Evolutionary conservation across 2,888 invertebrate species (phyloP).

Genomic region (Alloscopus bannaensis): DNA sequence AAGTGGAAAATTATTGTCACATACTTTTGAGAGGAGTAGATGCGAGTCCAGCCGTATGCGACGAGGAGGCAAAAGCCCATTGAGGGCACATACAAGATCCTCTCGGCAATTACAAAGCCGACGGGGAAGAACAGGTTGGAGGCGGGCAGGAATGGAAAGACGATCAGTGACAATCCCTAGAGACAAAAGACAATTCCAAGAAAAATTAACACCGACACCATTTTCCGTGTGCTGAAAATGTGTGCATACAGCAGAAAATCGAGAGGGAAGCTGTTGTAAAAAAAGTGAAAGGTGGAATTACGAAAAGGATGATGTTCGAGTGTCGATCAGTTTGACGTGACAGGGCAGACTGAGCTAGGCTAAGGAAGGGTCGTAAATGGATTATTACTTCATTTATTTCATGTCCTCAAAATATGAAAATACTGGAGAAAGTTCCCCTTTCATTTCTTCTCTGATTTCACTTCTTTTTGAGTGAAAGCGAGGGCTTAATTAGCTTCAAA

Average conservation of each 20-base stretch:
- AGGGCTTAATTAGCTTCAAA: too few relatives aligned
- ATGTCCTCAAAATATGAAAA: too few relatives aligned
- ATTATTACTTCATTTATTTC: too few relatives aligned
- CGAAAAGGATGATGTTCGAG: slow-evolving; percentile 73
- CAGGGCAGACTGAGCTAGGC: slow-evolving; percentile 73
- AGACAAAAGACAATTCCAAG: slow-evolving; percentile 75
- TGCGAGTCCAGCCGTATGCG: slow-evolving; percentile 87
- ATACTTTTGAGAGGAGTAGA: slow-evolving; percentile 81
- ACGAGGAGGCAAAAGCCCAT: slow-evolving; percentile 97
- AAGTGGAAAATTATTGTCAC: neutral
- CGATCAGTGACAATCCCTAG: slow-evolving; percentile 89
- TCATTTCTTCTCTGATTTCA: too few relatives aligned
- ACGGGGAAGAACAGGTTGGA: slow-evolving; percentile 98
- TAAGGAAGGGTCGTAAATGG: too few relatives aligned
- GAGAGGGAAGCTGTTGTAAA: neutral
- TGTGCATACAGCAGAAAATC: neutral
- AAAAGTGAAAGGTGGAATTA: slow-evolving; percentile 73
- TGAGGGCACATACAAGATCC: slow-evolving; percentile 96
- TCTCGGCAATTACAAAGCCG: slow-evolving; percentile 97
- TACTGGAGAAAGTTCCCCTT: too few relatives aligned
- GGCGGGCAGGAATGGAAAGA: slow-evolving; percentile 95
- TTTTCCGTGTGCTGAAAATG: too few relatives aligned
- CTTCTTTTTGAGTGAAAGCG: too few relatives aligned
- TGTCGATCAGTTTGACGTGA: slow-evolving; percentile 77
- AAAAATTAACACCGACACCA: too few relatives aligned